phyloP scores from a whole-genome alignment of 2,113 vertebrate species.

The Uria aalge region DNA sequence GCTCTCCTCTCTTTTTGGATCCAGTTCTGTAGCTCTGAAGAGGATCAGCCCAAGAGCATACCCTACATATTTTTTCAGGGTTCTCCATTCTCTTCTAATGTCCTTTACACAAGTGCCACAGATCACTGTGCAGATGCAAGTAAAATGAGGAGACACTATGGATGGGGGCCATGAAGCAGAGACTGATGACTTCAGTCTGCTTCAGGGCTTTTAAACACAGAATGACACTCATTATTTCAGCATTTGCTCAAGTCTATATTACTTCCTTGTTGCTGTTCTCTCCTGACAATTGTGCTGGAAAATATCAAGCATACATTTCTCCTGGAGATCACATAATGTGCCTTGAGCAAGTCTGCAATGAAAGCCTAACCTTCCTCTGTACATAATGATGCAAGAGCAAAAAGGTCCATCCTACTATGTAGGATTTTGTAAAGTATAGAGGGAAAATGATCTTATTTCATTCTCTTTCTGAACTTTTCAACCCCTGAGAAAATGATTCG shows the following conservation, averaged over 20 bases:
- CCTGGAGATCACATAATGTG: not conserved
- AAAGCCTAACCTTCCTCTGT: not conserved
- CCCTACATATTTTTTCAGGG: not conserved
- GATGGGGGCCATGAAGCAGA: not conserved
- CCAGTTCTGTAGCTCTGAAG: not conserved
- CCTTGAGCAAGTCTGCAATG: not conserved
- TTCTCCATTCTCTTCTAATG: not conserved
- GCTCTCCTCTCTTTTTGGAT: not conserved
- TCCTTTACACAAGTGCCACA: not conserved
- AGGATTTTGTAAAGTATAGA: not conserved
- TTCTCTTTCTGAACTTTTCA: slow-evolving; percentile 20
- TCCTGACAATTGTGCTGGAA: not conserved
- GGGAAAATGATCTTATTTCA: slow-evolving; percentile 4
- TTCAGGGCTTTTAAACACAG: not conserved
- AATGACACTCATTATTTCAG: not conserved
- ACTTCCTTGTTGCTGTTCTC: not conserved
- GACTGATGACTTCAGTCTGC: not conserved
- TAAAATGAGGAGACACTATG: not conserved
- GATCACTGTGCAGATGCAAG: not conserved
- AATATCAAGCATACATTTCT: slow-evolving; percentile 12
- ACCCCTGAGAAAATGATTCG: not conserved
- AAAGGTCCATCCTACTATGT: not conserved
- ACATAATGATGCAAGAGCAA: not conserved
- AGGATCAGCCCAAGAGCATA: not conserved
- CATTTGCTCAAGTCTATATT: not conserved